Conservation (phyloP, 2,113 vertebrate species). For the Brachyhypopomus occidentalis region DNA sequence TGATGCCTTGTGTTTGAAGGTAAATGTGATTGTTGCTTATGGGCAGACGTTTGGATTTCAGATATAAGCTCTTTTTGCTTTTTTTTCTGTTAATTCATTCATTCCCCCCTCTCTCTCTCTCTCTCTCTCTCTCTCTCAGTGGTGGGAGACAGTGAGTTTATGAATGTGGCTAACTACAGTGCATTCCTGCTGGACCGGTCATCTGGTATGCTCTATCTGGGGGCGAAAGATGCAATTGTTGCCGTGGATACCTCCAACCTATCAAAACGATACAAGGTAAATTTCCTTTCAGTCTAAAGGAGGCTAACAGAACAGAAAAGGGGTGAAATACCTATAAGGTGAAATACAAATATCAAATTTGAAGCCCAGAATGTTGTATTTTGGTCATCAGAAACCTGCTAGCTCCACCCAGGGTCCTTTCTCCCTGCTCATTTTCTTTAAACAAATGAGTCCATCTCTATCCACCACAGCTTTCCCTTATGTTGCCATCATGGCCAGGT, state of each 20-base stretch:
- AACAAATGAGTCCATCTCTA: slow-evolving; percentile 42
- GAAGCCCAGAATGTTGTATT: slow-evolving; percentile 36
- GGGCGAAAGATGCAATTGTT: slow-evolving; percentile 78
- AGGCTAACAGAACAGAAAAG: not conserved
- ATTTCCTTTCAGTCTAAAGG: slow-evolving; percentile 19
- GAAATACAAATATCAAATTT: not conserved
- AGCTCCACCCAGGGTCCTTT: slow-evolving; percentile 41
- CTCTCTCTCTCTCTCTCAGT: not conserved
- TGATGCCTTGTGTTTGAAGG: too few species aligned
- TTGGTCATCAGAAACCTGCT: slow-evolving; percentile 28
- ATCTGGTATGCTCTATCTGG: slow-evolving; percentile 77
- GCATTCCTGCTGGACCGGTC: slow-evolving; percentile 76
- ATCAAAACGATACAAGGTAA: slow-evolving; percentile 59
- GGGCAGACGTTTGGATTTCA: too few species aligned
- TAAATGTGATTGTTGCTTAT: not conserved
- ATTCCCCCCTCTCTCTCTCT: not conserved
- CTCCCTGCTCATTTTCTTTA: slow-evolving; percentile 46
- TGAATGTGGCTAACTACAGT: slow-evolving; percentile 71
- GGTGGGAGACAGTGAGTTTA: slow-evolving; percentile 52
- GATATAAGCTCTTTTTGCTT: not conserved
- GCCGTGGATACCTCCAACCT: slow-evolving; percentile 73
- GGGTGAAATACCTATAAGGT: not conserved
- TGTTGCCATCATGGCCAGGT: slow-evolving; percentile 17
- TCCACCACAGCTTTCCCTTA: slow-evolving; percentile 31
- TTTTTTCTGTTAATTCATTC: slow-evolving; percentile 9